Percentiles rank a stretch among this genome's conserved stretches.
These are phyloP conservation scores for Koerneria pararmatus DNA, from an alignment of 2,888 invertebrate genomes.

Conservation along the genomic window DNA sequence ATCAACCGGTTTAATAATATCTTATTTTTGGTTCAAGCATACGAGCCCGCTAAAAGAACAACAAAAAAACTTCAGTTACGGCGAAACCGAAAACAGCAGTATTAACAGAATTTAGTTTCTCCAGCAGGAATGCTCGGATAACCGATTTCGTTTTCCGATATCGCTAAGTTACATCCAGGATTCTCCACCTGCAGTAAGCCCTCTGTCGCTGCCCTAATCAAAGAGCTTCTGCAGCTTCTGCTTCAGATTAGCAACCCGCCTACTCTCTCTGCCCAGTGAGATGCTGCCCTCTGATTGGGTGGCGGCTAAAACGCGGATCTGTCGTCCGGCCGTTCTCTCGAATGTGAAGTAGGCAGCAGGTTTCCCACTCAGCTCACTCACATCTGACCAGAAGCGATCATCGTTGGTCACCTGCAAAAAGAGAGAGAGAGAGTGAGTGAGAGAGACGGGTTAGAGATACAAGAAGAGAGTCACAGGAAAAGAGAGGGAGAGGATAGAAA, in stretches of 20 bases:
- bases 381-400: constrained; percentile 26
- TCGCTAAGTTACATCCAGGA: no score
- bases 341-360: constrained; percentile 31
- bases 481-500: no score
- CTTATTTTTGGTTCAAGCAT: no score
- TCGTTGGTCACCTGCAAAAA: constrained; percentile 17
- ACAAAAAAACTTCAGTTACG: no score
- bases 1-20: no score
- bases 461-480: constrained; percentile 15
- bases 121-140: no score
- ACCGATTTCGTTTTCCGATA: no score
- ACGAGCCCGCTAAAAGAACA: no score
- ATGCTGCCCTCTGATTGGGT: constrained; percentile 23
- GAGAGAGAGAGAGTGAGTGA: background rate
- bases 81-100: no score
- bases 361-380: background rate
- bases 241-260: constrained; percentile 20
- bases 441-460: constrained; percentile 6
- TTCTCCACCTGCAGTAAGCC: no score
- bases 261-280: constrained; percentile 14
- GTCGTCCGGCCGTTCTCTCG: constrained; percentile 53
- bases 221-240: constrained; percentile 35
- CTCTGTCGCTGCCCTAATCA: no score
- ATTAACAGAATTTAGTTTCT: no score
- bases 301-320: constrained; percentile 54